Percentiles rank a stretch among this genome's conserved stretches.
These are phyloP conservation scores for Brevimyrus niger DNA, from an alignment of 2,113 vertebrate species.

Conservation along the genomic window DNA sequence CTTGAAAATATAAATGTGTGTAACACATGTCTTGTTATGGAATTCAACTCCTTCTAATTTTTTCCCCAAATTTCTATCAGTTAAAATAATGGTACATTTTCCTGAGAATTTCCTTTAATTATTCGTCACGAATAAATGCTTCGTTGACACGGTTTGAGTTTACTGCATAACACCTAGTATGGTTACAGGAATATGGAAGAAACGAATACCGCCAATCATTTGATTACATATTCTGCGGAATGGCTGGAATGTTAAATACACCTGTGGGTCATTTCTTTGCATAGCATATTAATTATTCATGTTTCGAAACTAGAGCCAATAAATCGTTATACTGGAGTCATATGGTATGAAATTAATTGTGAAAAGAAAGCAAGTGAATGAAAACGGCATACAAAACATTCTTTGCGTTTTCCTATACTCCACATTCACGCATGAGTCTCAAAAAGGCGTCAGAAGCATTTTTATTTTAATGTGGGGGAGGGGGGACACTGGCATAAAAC, in stretches of 20 bases:
- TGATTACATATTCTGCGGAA: not conserved
- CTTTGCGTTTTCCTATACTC: not conserved
- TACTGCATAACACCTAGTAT: not conserved
- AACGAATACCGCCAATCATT: not conserved
- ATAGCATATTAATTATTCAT: slow-evolving; percentile 9
- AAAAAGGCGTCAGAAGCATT: not conserved
- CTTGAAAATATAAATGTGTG: not conserved
- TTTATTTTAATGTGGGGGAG: too few species aligned
- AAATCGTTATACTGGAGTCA: not conserved
- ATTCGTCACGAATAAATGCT: not conserved
- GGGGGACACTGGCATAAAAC: too few species aligned
- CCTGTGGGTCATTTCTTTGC: not conserved
- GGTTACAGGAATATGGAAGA: not conserved
- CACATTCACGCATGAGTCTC: not conserved
- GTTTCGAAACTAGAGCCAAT: not conserved
- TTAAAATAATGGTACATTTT: not conserved
- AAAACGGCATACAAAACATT: not conserved
- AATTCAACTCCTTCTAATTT: not conserved
- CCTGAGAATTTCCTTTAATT: not conserved
- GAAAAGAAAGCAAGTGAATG: not conserved
- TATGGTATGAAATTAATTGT: not conserved
- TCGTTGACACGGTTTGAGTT: not conserved
- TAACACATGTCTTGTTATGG: not conserved
- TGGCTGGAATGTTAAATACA: not conserved
- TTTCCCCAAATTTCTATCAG: not conserved